Conservation (phyloP, 2,888 invertebrate species). For the Syrphus vitripennis region DNA sequence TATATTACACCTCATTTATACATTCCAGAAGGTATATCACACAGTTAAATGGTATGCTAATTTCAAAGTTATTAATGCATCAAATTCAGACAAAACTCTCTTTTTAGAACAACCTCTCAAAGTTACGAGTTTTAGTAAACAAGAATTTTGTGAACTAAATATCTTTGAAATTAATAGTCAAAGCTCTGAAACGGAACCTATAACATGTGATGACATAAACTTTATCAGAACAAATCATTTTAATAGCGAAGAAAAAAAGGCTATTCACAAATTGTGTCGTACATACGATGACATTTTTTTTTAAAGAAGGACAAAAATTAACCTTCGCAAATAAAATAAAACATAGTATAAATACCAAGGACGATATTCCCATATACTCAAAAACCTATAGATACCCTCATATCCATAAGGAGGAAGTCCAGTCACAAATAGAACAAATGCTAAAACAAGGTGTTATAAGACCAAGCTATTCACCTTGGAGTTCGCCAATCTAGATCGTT, state of each 20-base stretch:
- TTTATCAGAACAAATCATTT: neutral
- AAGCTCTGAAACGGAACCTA: neutral
- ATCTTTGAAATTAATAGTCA: neutral
- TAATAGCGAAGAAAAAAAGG: neutral
- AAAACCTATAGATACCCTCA: neutral
- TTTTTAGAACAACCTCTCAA: neutral
- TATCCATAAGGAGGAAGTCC: neutral
- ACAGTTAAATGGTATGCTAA: neutral
- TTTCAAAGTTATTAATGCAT: neutral
- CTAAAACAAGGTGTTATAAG: neutral
- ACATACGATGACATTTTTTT: neutral
- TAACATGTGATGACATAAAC: neutral
- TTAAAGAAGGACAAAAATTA: neutral
- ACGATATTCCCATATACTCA: neutral
- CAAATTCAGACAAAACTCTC: neutral
- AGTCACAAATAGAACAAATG: neutral
- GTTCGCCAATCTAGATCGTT: neutral
- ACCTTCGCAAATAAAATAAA: neutral
- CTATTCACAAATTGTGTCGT: neutral
- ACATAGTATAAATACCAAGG: neutral
- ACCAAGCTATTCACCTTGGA: neutral
- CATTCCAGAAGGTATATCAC: neutral
- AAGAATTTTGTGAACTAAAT: neutral
- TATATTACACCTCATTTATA: neutral
- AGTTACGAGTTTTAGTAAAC: neutral